Evolutionary conservation across 1,140 invertebrate genomes (phyloP), one percentile per base, ranked within the genome.

Genomic region (Zaprionus capensis): DNA sequence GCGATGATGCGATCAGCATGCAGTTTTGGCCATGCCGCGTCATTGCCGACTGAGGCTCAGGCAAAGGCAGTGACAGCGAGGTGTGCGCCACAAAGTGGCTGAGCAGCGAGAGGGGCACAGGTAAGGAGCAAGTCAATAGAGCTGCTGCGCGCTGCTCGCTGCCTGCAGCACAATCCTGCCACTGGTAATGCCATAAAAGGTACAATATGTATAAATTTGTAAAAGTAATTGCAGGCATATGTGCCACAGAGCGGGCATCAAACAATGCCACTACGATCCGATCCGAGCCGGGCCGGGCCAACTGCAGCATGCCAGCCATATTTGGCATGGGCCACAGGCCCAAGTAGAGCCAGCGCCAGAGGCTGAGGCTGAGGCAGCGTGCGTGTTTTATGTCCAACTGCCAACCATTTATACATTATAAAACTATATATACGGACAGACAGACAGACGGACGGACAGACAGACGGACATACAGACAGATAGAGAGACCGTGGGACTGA

Each of bases 171-270:
- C 65, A 72, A 61, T 69, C 61, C 71, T 74, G 85, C 75, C 85
- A 90, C 86, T 81, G 82, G 78, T 78, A 76, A 70, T 85, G 62
- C 85, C 85, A 91, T 91, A 90, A 86, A 91, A 80, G 87, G 85
- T 82, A 90, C 85, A 91, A 86, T 86, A 91, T 85, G 91, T 92
- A 92, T 92, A 92, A 92, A 92, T 92, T 92, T 92, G 91, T 92
- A 92, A 92, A 92, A 91, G 86, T 92, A 92, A 92, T 92, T 92
- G 91, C 88, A 82, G 80, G 62, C 73, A 75, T 79, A 75, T 88
- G 85, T 83, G 70, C 76, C 64, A 78, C 71, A 76, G 73, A 76
- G 73, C 73, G 62, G 34, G 73, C 75, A 77, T 77, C 75, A 78
- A 75, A 78, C 76, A 78, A 78, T 78, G 71, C 76, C 64, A 75